phyloP scores from a whole-genome alignment of 2,888 invertebrate genomes.

The Lasioglossum leucozonium region DNA sequence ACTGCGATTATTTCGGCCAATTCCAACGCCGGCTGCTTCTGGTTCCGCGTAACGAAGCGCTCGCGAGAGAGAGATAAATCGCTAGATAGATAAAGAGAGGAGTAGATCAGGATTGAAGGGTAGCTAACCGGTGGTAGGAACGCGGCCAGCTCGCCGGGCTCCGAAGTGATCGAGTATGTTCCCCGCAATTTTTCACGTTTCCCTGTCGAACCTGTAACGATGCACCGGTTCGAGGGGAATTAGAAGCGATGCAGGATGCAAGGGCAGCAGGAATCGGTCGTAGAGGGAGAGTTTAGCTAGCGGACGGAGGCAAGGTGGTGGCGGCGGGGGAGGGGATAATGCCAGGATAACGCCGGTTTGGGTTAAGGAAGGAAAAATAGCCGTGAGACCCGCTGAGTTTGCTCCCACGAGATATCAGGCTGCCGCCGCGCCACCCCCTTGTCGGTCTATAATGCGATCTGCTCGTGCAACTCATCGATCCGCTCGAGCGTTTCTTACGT shows the following conservation, averaged over 20 bases:
- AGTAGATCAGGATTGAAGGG: constrained; percentile 11
- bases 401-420: constrained; percentile 69
- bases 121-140: neutral
- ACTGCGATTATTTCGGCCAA: constrained; percentile 23
- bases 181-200: constrained; percentile 37
- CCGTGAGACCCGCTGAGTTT: constrained; percentile 68
- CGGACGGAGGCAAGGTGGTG: neutral
- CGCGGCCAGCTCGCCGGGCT: neutral
- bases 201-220: constrained; percentile 44
- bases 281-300: constrained; percentile 15
- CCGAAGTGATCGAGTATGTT: constrained; percentile 4
- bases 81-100: neutral
- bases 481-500: constrained; percentile 49
- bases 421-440: constrained; percentile 24
- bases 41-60: constrained; percentile 27
- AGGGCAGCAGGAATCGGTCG: constrained; percentile 54
- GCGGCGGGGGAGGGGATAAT: constrained; percentile 12
- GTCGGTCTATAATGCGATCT: constrained; percentile 58
- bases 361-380: constrained; percentile 67
- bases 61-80: neutral
- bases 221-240: constrained; percentile 49
- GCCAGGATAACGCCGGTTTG: constrained; percentile 52
- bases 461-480: constrained; percentile 61
- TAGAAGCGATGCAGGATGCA: constrained; percentile 57
- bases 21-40: neutral